These are phyloP conservation scores for Sussaba pulchella DNA, from an alignment of 2,888 invertebrate genomes.

Conservation along the genomic window DNA sequence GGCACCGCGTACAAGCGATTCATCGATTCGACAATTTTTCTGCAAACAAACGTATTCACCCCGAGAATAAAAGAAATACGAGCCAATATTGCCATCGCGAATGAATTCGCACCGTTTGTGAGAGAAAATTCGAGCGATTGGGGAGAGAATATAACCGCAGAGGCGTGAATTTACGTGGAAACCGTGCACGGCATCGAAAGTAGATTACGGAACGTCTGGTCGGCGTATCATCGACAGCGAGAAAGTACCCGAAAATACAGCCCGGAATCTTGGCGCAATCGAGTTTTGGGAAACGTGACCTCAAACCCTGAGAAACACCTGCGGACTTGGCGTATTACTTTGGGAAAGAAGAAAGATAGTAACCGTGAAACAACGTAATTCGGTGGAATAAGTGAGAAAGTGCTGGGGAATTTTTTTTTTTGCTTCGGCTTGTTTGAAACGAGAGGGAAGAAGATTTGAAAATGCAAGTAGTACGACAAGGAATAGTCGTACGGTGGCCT, in stretches of 20 bases:
- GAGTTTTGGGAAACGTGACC: constrained; percentile 67
- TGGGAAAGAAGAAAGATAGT: not conserved
- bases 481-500: too few species aligned
- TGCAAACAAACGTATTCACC: constrained; percentile 52
- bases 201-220: constrained; percentile 47
- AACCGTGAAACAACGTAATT: too few species aligned
- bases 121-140: constrained; percentile 42
- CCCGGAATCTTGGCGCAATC: constrained; percentile 58
- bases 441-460: too few species aligned
- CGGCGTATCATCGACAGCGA: constrained; percentile 55
- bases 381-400: too few species aligned
- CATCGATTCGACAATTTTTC: constrained; percentile 68
- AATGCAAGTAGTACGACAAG: too few species aligned
- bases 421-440: too few species aligned
- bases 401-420: too few species aligned
- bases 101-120: not conserved
- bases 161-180: constrained; percentile 59
- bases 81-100: not conserved
- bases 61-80: too few species aligned
- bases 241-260: constrained; percentile 44
- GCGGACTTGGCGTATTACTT: not conserved
- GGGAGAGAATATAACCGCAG: constrained; percentile 51
- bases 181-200: constrained; percentile 62
- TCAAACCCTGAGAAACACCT: constrained; percentile 25
- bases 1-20: constrained; percentile 73